Percentiles rank a stretch among this genome's conserved stretches.
phyloP scores from a whole-genome alignment of 2,113 vertebrate genomes.

The Lampris incognitus region DNA sequence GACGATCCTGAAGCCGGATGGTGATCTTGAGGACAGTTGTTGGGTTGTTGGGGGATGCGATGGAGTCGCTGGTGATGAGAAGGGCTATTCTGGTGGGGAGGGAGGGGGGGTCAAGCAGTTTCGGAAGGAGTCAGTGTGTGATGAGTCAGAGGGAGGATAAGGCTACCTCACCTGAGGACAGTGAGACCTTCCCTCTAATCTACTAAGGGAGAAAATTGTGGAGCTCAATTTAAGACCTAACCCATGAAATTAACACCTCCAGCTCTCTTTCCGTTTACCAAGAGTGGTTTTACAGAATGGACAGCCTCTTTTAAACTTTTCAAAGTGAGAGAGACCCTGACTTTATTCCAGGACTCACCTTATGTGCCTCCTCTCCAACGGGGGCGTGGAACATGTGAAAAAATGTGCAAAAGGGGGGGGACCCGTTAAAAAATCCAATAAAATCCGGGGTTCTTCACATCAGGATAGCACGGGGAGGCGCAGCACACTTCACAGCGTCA shows the following conservation, averaged over 20 bases:
- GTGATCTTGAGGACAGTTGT: neutral
- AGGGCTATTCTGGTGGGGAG: conserved; percentile 4
- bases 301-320: conserved; percentile 76
- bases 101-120: conserved; percentile 53
- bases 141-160: conserved; percentile 66
- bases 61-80: neutral
- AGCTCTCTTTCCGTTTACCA: conserved; percentile 79
- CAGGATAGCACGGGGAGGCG: neutral
- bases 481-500: too few species aligned
- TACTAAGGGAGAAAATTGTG: conserved; percentile 81
- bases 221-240: conserved; percentile 84
- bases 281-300: conserved; percentile 77
- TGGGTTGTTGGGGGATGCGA: neutral
- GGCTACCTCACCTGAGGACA: conserved; percentile 81
- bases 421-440: conserved; percentile 24
- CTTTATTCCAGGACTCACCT: conserved; percentile 72
- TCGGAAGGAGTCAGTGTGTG: conserved; percentile 66
- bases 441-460: conserved; percentile 24
- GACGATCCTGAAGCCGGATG: neutral
- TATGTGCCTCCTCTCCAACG: conserved; percentile 55
- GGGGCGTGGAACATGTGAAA: conserved; percentile 12
- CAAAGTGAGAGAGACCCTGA: conserved; percentile 66
- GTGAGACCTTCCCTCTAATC: conserved; percentile 79
- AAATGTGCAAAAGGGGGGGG: conserved; percentile 24
- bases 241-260: conserved; percentile 87